Evolutionary conservation across 2,888 invertebrate genomes (phyloP).

Genomic region (Heliconius sara): DNA sequence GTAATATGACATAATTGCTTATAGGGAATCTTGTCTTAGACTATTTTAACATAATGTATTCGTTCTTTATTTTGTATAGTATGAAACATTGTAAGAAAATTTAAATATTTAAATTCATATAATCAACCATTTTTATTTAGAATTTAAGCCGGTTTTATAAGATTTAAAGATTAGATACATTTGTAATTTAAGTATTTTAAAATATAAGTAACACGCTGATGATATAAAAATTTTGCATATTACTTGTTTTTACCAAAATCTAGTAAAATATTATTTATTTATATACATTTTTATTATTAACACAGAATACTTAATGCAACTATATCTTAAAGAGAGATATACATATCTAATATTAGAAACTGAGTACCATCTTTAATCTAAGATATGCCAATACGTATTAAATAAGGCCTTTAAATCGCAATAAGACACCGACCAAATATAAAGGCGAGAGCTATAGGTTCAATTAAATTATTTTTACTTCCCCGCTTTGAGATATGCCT

Average conservation of each 20-base stretch:
- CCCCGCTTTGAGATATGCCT: not conserved
- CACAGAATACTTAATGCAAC: too few species aligned
- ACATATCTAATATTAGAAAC: too few species aligned
- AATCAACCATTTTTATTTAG: not conserved
- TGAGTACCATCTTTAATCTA: too few species aligned
- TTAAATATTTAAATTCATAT: conserved; percentile 9
- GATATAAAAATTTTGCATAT: too few species aligned
- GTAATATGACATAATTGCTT: not conserved
- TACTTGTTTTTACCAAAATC: too few species aligned
- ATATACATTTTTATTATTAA: too few species aligned
- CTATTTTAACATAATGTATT: not conserved
- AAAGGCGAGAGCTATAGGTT: not conserved
- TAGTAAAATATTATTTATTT: too few species aligned
- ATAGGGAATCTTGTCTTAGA: not conserved
- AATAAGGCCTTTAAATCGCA: too few species aligned
- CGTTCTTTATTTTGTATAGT: conserved; percentile 1
- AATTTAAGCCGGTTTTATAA: not conserved
- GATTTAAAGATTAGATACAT: not conserved
- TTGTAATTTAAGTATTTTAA: not conserved
- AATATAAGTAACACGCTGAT: too few species aligned
- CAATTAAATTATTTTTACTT: not conserved
- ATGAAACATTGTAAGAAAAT: not conserved
- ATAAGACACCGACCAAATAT: not conserved
- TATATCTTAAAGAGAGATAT: too few species aligned
- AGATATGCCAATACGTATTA: too few species aligned